These are phyloP conservation scores for Oreochromis aureus DNA, from an alignment of 2,113 vertebrate species.

Conservation along the genomic window DNA sequence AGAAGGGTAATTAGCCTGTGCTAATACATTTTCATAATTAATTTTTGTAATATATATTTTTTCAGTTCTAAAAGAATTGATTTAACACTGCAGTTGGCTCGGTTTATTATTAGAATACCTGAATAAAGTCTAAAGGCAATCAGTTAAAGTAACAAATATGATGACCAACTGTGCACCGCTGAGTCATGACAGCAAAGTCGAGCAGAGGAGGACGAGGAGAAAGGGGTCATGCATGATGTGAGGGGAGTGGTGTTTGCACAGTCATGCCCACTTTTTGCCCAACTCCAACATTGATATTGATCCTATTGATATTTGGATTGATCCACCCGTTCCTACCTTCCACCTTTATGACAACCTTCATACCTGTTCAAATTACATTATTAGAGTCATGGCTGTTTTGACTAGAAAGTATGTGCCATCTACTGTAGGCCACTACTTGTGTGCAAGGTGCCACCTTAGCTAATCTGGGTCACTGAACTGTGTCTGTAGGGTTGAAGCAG, in stretches of 20 bases:
- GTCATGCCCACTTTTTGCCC: not conserved
- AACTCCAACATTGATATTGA: not conserved
- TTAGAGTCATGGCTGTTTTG: not conserved
- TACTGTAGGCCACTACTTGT: not conserved
- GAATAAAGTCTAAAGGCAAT: not conserved
- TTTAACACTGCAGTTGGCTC: not conserved
- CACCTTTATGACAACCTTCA: not conserved
- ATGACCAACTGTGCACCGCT: not conserved
- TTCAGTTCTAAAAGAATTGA: not conserved
- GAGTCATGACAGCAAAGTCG: not conserved
- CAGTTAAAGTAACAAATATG: not conserved
- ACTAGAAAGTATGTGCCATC: not conserved
- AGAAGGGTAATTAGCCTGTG: not conserved
- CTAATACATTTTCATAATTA: not conserved
- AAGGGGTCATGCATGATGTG: not conserved
- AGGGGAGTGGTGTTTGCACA: not conserved
- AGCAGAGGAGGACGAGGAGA: not conserved
- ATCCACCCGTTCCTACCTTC: not conserved
- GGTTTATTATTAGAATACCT: not conserved
- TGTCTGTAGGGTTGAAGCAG: not conserved
- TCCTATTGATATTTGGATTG: not conserved
- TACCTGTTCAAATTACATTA: not conserved
- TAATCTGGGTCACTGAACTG: not conserved
- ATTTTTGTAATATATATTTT: not conserved
- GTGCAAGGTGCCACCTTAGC: not conserved